Percentiles rank a stretch among this genome's conserved stretches.
phyloP scores from a whole-genome alignment of 2,797 vertebrate species.

The Enoplosus armatus region DNA sequence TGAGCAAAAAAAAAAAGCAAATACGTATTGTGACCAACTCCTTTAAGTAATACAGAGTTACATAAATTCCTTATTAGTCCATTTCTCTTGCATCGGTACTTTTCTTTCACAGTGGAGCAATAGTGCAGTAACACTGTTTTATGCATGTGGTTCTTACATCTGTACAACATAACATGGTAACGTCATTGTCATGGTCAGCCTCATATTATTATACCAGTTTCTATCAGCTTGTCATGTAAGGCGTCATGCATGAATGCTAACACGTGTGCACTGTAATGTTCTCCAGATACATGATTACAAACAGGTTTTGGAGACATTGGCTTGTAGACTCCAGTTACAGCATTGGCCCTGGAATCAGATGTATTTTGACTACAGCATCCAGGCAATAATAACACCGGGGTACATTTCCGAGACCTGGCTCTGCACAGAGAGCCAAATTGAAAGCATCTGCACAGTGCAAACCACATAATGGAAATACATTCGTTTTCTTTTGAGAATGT shows the following conservation, averaged over 20 bases:
- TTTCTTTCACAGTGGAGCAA: background rate
- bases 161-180: constrained; percentile 35
- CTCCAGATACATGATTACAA: constrained; percentile 63
- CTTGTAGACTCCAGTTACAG: constrained; percentile 61
- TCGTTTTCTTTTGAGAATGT: constrained; percentile 57
- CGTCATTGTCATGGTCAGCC: constrained; percentile 30
- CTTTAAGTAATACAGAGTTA: background rate
- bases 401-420: constrained; percentile 76
- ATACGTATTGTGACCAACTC: background rate
- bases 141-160: constrained; percentile 31
- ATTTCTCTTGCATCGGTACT: background rate
- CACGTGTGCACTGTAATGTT: constrained; percentile 48
- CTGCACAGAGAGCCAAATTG: constrained; percentile 68
- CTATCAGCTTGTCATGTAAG: constrained; percentile 62
- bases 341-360: constrained; percentile 56
- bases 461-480: constrained; percentile 79
- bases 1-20: background rate
- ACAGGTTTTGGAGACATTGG: constrained; percentile 54
- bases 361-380: constrained; percentile 75
- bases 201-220: constrained; percentile 28
- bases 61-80: background rate
- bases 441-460: constrained; percentile 75
- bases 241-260: constrained; percentile 47
- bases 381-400: constrained; percentile 72
- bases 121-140: background rate